Evolutionary conservation across 2,797 vertebrate species (phyloP).

Genomic region (Poliocrania exsul): DNA sequence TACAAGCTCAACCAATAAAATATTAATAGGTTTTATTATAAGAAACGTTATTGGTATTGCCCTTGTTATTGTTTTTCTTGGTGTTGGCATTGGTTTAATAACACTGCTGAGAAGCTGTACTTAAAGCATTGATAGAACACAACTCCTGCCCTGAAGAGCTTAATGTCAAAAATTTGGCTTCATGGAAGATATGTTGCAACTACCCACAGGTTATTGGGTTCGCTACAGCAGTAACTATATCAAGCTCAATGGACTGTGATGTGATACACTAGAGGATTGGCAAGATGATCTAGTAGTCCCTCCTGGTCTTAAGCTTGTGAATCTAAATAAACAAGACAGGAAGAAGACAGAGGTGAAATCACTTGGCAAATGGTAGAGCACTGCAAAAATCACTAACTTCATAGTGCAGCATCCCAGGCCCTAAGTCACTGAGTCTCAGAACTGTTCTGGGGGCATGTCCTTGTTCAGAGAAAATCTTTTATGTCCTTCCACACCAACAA

Average conservation of each 20-base stretch:
- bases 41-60: neutral
- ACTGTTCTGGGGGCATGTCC: neutral
- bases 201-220: constrained; percentile 30
- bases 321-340: constrained; percentile 47
- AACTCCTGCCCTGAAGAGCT: neutral
- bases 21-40: neutral
- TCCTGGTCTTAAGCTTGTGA: constrained; percentile 22
- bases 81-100: neutral
- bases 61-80: neutral
- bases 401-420: neutral
- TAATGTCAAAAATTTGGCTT: constrained; percentile 4
- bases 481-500: neutral
- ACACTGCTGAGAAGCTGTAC: neutral
- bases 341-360: constrained; percentile 34
- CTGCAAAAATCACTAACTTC: neutral
- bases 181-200: neutral
- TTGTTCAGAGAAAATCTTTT: neutral
- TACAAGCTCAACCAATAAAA: neutral
- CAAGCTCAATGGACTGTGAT: constrained; percentile 5
- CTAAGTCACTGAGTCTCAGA: neutral
- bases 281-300: neutral
- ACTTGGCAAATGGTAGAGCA: neutral
- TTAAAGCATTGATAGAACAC: neutral
- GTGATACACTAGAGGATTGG: neutral
- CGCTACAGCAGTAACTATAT: neutral